Base-by-base conservation (phyloP, 2,888 invertebrate species). In the Ariolimax columbianus region DNA sequence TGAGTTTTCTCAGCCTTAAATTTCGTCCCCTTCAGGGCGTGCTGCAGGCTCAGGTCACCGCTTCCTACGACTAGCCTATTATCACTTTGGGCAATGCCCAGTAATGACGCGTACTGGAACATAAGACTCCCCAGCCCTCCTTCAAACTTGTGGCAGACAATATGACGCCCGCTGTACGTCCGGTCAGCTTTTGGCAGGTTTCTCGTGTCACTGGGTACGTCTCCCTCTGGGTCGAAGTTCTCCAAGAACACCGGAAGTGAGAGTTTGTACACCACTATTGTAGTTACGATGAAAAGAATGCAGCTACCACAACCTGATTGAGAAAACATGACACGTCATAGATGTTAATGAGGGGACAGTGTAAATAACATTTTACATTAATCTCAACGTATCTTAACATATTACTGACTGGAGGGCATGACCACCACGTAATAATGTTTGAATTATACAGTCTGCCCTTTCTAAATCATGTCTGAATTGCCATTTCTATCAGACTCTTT, bases 101-200 rank as follows among this genome's bases (percentile, higher is more conserved):
- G n/a, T 2, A 85, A 40, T 9, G 87, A 77, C 2, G 87, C 85
- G 51, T 85, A 87, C 83, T 87, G 85, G 51, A 87, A 87, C 11
- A 87, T 73, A 9, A 82, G 80, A 55, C 79, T 81, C 3, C 85
- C 85, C 1, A 87, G 43, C 1, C 81, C 72, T 72, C 87, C 87
- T 4, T 40, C 30, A 43, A 87, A 87, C 23, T 33, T 77, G 66
- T 85, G 70, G 47, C 87, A 87, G 7, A 87, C 11, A 9, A 86
- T 43, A 33, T 84, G 73, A 14, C 66, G 79, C 0, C 84, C 84
- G 33, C 84, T 59, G 82, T 82, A 82, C 1, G 80, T 66, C n/a
- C 84, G 51, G 1, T 84, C 80, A 2, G 80, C 38, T 77, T 84
- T 84, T 0, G 84, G 84, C 17, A 80, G 63, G n/a, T 59, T 26